A percentile compares a stretch with the other conserved stretches of the same genome.
Conservation (phyloP, 1,140 invertebrate species). For the Potamilus streckersoni region DNA sequence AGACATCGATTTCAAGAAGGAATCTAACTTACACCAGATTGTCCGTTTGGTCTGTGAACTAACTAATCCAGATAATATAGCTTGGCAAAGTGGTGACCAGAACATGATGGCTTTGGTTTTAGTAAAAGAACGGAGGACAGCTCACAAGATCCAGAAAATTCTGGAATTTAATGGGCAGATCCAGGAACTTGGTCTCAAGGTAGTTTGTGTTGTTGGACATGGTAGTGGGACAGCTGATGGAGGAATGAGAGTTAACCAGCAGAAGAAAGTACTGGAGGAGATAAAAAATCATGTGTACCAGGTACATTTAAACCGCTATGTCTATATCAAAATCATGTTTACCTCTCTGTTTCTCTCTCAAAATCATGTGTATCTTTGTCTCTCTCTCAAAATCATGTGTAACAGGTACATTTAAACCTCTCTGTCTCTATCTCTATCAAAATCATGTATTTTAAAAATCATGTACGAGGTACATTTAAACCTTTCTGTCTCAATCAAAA, state of each 20-base stretch:
- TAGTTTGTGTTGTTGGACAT: conserved; percentile 53
- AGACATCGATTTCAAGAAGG: conserved; percentile 25
- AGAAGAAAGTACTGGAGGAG: conserved; percentile 49
- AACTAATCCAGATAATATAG: conserved; percentile 27
- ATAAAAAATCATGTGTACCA: conserved; percentile 47
- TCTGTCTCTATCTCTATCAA: too few species aligned
- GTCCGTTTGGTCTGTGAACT: conserved; percentile 38
- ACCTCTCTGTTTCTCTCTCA: too few species aligned
- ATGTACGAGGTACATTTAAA: too few species aligned
- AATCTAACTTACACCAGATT: conserved; percentile 7
- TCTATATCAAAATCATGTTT: too few species aligned
- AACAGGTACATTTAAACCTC: too few species aligned
- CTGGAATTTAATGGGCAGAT: conserved; percentile 35
- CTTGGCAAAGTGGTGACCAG: conserved; percentile 22
- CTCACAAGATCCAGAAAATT: conserved; percentile 38
- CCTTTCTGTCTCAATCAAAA: too few species aligned
- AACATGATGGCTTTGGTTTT: conserved; percentile 52
- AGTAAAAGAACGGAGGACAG: conserved; percentile 50
- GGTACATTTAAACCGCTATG: not conserved
- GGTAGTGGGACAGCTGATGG: conserved; percentile 38
- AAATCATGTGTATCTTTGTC: too few species aligned
- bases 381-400: not conserved
- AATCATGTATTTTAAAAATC: too few species aligned
- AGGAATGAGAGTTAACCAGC: conserved; percentile 57
- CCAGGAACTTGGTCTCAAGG: conserved; percentile 28